A percentile compares a stretch with the other conserved stretches of the same genome.
Conservation (phyloP, 2,113 vertebrate species). For the Bufo gargarizans region DNA sequence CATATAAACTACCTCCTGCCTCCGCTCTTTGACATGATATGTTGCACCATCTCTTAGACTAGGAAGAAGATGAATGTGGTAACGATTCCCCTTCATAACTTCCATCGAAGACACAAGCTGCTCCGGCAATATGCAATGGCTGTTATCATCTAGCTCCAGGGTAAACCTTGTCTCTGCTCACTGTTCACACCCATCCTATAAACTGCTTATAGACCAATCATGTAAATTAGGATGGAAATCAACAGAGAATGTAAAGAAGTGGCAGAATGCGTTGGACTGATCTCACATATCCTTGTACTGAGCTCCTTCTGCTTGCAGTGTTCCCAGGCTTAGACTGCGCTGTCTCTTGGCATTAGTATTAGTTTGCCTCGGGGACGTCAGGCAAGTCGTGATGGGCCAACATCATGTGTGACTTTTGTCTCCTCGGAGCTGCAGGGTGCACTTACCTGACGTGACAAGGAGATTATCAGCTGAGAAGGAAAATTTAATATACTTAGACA, state of each 20-base stretch:
- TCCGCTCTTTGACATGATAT: not conserved
- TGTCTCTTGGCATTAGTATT: constrained; percentile 6
- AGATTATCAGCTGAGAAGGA: not conserved
- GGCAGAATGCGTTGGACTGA: not conserved
- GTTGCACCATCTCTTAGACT: not conserved
- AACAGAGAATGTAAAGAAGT: not conserved
- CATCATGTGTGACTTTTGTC: not conserved
- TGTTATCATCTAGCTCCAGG: constrained; percentile 5
- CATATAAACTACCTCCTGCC: not conserved
- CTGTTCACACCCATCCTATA: not conserved
- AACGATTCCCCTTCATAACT: not conserved
- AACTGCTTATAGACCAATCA: not conserved
- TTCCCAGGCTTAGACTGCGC: not conserved
- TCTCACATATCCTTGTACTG: not conserved
- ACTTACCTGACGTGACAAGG: not conserved
- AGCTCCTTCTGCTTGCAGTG: not conserved
- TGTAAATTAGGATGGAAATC: constrained; percentile 3
- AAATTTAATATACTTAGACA: not conserved
- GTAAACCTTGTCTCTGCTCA: constrained; percentile 32
- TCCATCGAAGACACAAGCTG: not conserved
- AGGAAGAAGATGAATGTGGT: not conserved
- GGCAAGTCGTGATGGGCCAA: not conserved
- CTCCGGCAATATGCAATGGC: not conserved
- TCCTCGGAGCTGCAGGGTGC: not conserved
- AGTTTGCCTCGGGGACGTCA: not conserved